Base-by-base conservation (phyloP, 2,797 vertebrate genomes). In the Arremon brunneinucha region DNA sequence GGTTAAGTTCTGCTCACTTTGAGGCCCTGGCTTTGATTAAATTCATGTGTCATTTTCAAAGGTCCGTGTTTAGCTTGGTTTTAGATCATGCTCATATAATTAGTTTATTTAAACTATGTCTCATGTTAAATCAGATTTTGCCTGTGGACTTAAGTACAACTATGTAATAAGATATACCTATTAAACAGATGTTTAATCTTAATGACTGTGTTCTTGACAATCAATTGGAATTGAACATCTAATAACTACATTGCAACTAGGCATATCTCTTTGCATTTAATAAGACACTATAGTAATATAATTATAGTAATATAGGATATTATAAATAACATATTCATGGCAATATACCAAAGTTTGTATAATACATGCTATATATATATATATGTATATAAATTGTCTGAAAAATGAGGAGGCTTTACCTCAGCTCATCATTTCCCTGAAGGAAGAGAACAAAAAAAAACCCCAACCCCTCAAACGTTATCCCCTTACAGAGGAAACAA, bases 61-160 rank as follows among this genome's bases (percentile, higher is more conserved):
- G 94, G 89, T 93, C 96, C 93, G 53, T 97, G 97, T 95, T 97
- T 96, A 97, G 97, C 88, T 97, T 97, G 96, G 96, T 97, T 97
- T 97, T 97, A 97, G 96, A 96, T 93, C 97, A 97, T 98, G 97
- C 97, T 98, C 96, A 85, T 96, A 97, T 98, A 98, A 98, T 98
- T 98, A 98, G 98, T 98, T 98, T 98, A 97, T 97, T 98, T 98
- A 98, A 98, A 98, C 97, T 96, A 91, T 97, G 96, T 98, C 97
- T 97, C 97, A 95, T 95, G 97, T 98, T 98, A 98, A 98, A 97
- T 97, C 97, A 97, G 96, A 97, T 98, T 97, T 97, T 97, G 96
- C 97, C 97, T 96, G 95, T 96, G 96, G 96, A 96, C 96, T 96
- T 97, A 97, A 97, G 96, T 97, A 97, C 96, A 97, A 96, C 94